Evolutionary conservation across 2,797 vertebrate genomes (phyloP).

Genomic region (Arnoldichthys spilopterus): DNA sequence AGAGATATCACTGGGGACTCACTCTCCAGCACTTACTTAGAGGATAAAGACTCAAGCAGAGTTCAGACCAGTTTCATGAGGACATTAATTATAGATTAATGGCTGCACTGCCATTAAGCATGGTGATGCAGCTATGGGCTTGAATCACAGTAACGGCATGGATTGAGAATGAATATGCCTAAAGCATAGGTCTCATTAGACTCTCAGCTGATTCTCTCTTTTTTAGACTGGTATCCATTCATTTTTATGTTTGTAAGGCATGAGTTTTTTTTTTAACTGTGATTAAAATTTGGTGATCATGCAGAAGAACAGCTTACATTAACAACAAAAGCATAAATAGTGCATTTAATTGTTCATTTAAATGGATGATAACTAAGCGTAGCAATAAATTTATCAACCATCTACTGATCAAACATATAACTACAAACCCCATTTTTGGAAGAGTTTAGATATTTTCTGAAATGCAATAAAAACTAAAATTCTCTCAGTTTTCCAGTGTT

Average conservation of each 20-base stretch:
- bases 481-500: too few relatives aligned
- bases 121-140: slow-evolving; percentile 33
- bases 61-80: slow-evolving; percentile 43
- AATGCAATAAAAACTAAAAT: too few relatives aligned
- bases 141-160: slow-evolving; percentile 18
- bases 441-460: too few relatives aligned
- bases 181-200: slow-evolving; percentile 12
- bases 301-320: too few relatives aligned
- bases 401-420: too few relatives aligned
- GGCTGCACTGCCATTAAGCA: slow-evolving; percentile 18
- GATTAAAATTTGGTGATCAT: too few relatives aligned
- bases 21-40: slow-evolving; percentile 20
- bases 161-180: slow-evolving; percentile 23
- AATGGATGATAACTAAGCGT: too few relatives aligned
- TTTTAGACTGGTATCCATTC: neutral
- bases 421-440: too few relatives aligned
- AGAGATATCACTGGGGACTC: slow-evolving; percentile 31
- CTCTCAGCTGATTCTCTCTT: neutral
- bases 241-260: neutral
- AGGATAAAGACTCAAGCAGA: slow-evolving; percentile 34
- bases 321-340: too few relatives aligned
- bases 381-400: too few relatives aligned
- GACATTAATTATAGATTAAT: slow-evolving; percentile 32
- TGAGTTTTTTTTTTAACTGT: too few relatives aligned
- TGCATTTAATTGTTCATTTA: too few relatives aligned